Evolutionary conservation across 1,140 invertebrate species (phyloP).

Genomic region (Diorhabda elongata): DNA sequence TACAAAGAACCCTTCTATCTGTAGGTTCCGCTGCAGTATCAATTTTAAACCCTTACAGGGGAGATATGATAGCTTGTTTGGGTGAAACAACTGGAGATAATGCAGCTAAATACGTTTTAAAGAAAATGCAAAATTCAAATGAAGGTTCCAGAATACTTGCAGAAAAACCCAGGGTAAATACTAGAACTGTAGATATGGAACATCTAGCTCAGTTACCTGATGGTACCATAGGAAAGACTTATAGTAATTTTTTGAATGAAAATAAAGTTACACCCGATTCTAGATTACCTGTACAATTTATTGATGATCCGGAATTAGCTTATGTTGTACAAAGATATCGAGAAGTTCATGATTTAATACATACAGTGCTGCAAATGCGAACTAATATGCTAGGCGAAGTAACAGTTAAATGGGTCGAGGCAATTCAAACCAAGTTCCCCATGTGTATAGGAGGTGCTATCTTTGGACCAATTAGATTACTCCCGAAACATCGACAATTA

Average conservation of each 20-base stretch:
- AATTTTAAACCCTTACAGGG: slow-evolving; percentile 68
- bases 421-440: slow-evolving; percentile 80
- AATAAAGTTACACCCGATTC: slow-evolving; percentile 93
- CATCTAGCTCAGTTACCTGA: slow-evolving; percentile 67
- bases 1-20: slow-evolving; percentile 74
- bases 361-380: slow-evolving; percentile 86
- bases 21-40: slow-evolving; percentile 75
- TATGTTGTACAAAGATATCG: slow-evolving; percentile 97
- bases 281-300: slow-evolving; percentile 81
- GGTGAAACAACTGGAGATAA: slow-evolving; percentile 78
- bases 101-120: slow-evolving; percentile 64
- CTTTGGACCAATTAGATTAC: slow-evolving; percentile 77
- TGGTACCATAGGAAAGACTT: slow-evolving; percentile 78
- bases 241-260: slow-evolving; percentile 74
- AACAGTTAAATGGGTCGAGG: slow-evolving; percentile 96
- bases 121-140: slow-evolving; percentile 53
- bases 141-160: slow-evolving; percentile 71
- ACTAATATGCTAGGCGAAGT: slow-evolving; percentile 96
- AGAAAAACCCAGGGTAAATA: slow-evolving; percentile 84
- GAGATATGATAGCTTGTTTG: slow-evolving; percentile 92
- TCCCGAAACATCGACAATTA: slow-evolving; percentile 76
- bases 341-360: slow-evolving; percentile 93
- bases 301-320: slow-evolving; percentile 84
- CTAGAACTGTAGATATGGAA: slow-evolving; percentile 73
- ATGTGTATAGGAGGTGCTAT: slow-evolving; percentile 86